Evolutionary conservation across 2,888 invertebrate species (phyloP), one percentile per base, ranked within the genome.

Genomic region (Drosophila yooni): DNA sequence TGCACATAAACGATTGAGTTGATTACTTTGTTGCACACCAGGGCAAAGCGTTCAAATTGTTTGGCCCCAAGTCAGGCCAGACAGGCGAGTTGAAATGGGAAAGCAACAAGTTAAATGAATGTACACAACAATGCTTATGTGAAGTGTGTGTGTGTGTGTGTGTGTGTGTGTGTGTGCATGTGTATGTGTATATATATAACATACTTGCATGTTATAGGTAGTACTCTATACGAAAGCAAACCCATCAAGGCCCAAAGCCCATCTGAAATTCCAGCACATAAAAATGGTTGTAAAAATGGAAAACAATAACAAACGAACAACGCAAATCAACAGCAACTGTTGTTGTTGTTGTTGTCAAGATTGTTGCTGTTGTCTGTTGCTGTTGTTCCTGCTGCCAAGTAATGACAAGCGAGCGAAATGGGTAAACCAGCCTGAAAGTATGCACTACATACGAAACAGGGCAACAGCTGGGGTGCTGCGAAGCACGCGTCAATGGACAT

Each of bases 1-100:
- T 87, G 89, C 70, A 79, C 62, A 82, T 88, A 89, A 84, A 84
- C 76, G 88, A 69, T 84, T 77, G 65, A 67, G 70, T 79, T 87
- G 89, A 87, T 84, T 87, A 84, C 84, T 73, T 75, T 72, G 53
- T 58, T 79, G 69, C 70, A 70, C 83, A 83, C 25, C 69, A 71
- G 82, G 79, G 71, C 70, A 72, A 76, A 81, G 29, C 10, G n/a
- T 10, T 57, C 79, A 87, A 87, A 82, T 81, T 89, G 64, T 50
- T 59, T 66, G 64, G 46, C 33, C 38, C 13, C 50, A 25, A 43
- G 29, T 13, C 57, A 43, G 33, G 27, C 52, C 61, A 65, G 48
- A 50, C 31, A 50, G 34, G 27, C 36, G 52, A 59, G 36, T 64
- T 56, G 51, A 51, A 74, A 64, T 68, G 70, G 66, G 69, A 82